These are phyloP conservation scores for Cirrhinus mrigala DNA, from an alignment of 2,797 vertebrate species.

Conservation along the genomic window DNA sequence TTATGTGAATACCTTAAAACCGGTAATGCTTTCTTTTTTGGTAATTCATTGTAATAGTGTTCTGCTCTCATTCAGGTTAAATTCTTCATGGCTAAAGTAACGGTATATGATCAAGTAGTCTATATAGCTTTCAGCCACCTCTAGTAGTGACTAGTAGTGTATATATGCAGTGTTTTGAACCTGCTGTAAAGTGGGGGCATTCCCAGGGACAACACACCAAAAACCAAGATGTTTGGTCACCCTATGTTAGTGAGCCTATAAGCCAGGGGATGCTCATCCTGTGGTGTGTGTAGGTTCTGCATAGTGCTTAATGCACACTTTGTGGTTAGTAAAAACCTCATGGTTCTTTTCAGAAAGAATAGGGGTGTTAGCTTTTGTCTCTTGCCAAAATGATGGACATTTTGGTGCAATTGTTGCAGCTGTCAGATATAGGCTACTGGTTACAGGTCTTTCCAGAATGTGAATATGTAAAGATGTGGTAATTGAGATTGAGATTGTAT, in stretches of 20 bases:
- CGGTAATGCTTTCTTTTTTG: neutral
- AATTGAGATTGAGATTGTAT: neutral
- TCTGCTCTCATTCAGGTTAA: neutral
- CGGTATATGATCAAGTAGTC: neutral
- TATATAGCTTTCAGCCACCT: neutral
- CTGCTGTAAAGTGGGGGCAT: neutral
- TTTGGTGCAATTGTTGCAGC: neutral
- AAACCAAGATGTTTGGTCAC: neutral
- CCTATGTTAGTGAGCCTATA: neutral
- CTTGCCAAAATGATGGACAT: neutral
- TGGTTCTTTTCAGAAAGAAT: neutral
- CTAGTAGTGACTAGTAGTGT: neutral
- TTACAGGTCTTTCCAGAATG: neutral
- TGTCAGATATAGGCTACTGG: neutral
- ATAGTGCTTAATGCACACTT: neutral
- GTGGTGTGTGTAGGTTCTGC: neutral
- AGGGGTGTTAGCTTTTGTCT: neutral
- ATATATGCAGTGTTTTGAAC: neutral
- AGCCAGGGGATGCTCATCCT: neutral
- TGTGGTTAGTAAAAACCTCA: neutral
- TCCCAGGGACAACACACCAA: neutral
- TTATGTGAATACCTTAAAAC: neutral
- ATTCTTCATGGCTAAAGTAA: too few species aligned
- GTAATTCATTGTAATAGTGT: neutral
- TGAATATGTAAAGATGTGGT: neutral